Evolutionary conservation across 2,888 invertebrate species (phyloP).

Genomic region (Fabriciana adippe): DNA sequence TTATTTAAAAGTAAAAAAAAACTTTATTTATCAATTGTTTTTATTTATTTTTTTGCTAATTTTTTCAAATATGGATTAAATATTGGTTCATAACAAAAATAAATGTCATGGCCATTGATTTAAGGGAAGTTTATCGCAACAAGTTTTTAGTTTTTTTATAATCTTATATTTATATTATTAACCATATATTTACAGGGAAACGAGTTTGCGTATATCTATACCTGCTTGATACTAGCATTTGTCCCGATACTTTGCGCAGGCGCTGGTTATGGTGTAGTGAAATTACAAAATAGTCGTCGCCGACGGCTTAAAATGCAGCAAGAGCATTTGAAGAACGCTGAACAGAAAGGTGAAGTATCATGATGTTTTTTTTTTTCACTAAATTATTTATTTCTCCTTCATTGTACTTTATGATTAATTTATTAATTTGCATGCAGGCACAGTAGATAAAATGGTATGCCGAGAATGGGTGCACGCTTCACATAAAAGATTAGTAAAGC

Average conservation of each 20-base stretch:
- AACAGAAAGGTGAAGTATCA: conserved; percentile 69
- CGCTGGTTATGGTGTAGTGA: conserved; percentile 95
- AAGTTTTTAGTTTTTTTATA: no score
- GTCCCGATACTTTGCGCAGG: conserved; percentile 96
- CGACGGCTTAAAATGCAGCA: conserved; percentile 91
- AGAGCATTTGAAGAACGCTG: conserved; percentile 83
- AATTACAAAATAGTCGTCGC: conserved; percentile 92
- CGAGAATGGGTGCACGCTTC: conserved; percentile 97
- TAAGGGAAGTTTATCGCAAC: no score
- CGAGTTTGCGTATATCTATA: conserved; percentile 98
- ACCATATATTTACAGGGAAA: conserved; percentile 85
- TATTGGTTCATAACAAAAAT: no score
- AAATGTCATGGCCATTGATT: no score
- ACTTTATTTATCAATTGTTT: no score
- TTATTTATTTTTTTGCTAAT: no score
- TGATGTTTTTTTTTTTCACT: no score
- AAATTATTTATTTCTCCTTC: no score
- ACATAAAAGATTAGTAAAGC: conserved; percentile 92
- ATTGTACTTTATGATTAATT: no score
- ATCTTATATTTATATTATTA: no score
- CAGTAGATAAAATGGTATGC: conserved; percentile 95
- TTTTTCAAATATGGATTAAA: no score
- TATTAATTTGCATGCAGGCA: conserved; percentile 65
- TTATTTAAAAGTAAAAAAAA: background rate
- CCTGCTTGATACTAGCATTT: conserved; percentile 94